Evolutionary conservation across 2,113 vertebrate genomes (phyloP), one percentile per base, ranked within the genome.

Genomic region (Triplophysa tibetana): DNA sequence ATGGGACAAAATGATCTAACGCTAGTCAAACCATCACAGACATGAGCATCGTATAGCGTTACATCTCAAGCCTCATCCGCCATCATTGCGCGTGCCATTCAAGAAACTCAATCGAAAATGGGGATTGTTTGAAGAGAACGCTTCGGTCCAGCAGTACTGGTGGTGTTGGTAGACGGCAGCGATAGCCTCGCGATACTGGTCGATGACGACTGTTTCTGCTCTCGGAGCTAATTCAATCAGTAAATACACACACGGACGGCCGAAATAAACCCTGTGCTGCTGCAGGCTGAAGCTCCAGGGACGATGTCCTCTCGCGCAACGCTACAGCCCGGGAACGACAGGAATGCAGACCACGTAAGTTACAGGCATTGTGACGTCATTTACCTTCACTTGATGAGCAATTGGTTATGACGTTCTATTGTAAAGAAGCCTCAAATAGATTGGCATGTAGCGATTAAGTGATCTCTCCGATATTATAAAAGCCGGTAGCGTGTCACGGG

Each of bases 321-420:
- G 13, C 89, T 91, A 80, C 89, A 84, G 67, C 74, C 88, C 48
- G 90, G 90, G 61, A 92, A 86, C 84, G 92, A 93, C 77, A 84
- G 92, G 86, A 93, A 91, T 83, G 85, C 89, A 75, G 92, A 93
- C 70, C 92, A 93, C 78, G 92, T 93, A 89, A 93, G 91, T 91
- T 77, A 61, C 52, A 56, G 50, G 23, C 24, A 12, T 54, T 33
- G 41, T 50, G 62, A 66, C 62, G 75, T 77, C 61, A 23, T 54
- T 45, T 43, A 41, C 26, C 41, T 74, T 12, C 11, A 48, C 45
- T 48, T 48, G 13, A 33, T 5, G 29, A 33, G 29, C 29, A 38
- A 38, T 38, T 38, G 33, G 33, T 38, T 7, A 38, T 38, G 33
- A 38, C 33, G 5, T 38, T 38, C 33, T 38, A 38, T 38, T 38